Evolutionary conservation across 2,888 invertebrate genomes (phyloP).

Genomic region (Balanococcus diminutus): DNA sequence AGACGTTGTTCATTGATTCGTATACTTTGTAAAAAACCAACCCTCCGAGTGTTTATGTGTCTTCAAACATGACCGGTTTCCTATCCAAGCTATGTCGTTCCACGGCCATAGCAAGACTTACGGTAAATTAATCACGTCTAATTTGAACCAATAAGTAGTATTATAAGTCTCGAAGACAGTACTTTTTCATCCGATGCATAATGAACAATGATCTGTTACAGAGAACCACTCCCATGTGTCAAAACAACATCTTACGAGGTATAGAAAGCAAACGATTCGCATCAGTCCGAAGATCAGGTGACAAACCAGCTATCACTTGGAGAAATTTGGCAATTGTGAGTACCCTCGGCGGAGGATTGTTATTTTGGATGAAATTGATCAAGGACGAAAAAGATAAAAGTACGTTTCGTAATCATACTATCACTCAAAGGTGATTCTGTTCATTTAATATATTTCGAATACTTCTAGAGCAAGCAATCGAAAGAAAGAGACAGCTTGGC

Average conservation of each 20-base stretch:
- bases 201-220: neutral
- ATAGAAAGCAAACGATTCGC: neutral
- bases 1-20: neutral
- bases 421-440: neutral
- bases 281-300: neutral
- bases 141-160: neutral
- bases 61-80: neutral
- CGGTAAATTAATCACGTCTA: neutral
- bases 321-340: neutral
- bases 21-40: neutral
- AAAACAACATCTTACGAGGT: neutral
- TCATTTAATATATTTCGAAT: neutral
- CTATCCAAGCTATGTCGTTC: constrained; percentile 5
- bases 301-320: constrained; percentile 7
- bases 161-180: no score
- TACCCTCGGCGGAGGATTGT: neutral
- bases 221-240: neutral
- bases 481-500: constrained; percentile 67
- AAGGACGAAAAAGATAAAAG: constrained; percentile 79
- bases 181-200: neutral
- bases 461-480: constrained; percentile 59
- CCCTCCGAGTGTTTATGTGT: neutral
- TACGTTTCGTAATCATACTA: constrained; percentile 59
- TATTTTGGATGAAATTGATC: constrained; percentile 6
- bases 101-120: neutral